Evolutionary conservation across 2,113 vertebrate genomes (phyloP), one percentile per base, ranked within the genome.

Genomic region (Epinephelus lanceolatus): DNA sequence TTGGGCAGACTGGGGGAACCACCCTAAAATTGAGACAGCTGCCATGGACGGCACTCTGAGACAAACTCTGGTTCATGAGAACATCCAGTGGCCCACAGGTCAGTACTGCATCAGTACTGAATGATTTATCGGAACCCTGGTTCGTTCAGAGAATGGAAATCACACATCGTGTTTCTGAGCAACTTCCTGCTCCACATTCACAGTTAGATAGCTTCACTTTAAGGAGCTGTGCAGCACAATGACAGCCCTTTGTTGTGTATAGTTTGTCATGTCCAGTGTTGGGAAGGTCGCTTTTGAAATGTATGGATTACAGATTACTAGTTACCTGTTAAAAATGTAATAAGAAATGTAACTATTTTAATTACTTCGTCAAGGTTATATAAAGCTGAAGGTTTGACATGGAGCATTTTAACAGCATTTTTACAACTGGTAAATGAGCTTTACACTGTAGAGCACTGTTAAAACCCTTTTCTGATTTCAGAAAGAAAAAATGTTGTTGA

Each of bases 1-100:
- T 91, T 99, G 98, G 98, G 97, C 98, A 65, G 98, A 99, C 89
- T 99, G 98, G 98, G 98, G 98, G 2, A 99, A 99, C 85, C 98
- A 99, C 72, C 98, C 98, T 55, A 99, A 99, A 93, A 99, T 99
- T 0, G 98, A 99, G 92, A 99, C 97, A 0, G 98, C 98, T 0
- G 97, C 98, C 7, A 99, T 99, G 98, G 98, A 99, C 0, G 98
- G 98, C 5, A 99, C 98, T 0, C 94, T 98, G 65, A 96, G 98
- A 33, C 97, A 99, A 91, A 99, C 96, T 0, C 93, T 99, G 59
- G 97, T 99, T 53, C 97, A 99, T 56, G 97, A 99, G 90, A 97
- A 98, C 92, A 97, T 99, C 85, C 98, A 99, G 87, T 99, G 98
- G 98, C 98, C 98, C 42, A 99, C 98, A 88, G 98, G 98, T 95